Base-by-base conservation (phyloP, 2,797 vertebrate species). In the Phoxinus dragarum region DNA sequence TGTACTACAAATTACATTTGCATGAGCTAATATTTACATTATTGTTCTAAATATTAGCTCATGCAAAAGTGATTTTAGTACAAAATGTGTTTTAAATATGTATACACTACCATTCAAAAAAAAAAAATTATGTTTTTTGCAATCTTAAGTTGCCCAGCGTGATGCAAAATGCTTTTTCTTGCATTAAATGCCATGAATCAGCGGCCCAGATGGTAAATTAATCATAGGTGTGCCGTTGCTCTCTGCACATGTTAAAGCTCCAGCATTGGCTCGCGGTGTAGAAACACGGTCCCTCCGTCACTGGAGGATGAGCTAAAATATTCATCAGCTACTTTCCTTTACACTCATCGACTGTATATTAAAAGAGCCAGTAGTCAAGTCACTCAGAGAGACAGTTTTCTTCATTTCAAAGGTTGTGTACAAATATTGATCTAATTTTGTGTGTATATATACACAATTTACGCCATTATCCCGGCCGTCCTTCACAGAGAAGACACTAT, bases 191-290 rank as follows among this genome's bases (percentile, higher is more conserved):
- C 23, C 59, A 34, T 11, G 12, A 1, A 1, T 56, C 23, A 61
- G 38, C 10, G 68, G 9, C 21, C 56, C 81, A 75, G 71, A 74
- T 83, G 71, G 71, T 66, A 36, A 66, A 74, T 83, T 27, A 83
- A 64, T 83, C 81, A 64, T 64, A 66, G 61, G 56, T 66, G 71
- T 83, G 42, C 34, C 5, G 1, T 42, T n/a, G 49, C 49, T 56
- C 49, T 81, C 66, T 42, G 80, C 23, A 52, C 66, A 83, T 75
- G 81, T 75, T 75, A 75, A 75, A 47, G 21, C 56, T 66, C 56
- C 56, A 64, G 54, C 73, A 44, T 74, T 64, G 71, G 3, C 71
- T 74, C 38, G 44, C 42, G 27, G 71, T 64, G 56, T 42, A 23
- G 64, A 34, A 83, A 64, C 56, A 64, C n/a, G 16, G 16, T 16